phyloP scores from a whole-genome alignment of 2,888 invertebrate species.

The Sarcophaga rosellei region DNA sequence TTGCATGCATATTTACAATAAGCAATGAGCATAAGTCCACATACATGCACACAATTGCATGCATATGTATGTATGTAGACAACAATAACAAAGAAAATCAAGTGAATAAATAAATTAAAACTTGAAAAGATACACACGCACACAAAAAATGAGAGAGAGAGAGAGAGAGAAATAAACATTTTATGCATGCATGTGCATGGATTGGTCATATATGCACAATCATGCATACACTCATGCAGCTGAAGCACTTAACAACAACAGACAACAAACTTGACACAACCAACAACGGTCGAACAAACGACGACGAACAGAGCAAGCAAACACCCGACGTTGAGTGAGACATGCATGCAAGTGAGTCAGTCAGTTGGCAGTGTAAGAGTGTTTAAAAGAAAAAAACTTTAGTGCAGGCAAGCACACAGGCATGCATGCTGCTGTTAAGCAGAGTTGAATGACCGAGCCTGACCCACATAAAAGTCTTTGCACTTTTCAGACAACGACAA shows the following conservation, averaged over 20 bases:
- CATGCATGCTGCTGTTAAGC: conserved; percentile 35
- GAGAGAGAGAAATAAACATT: too few species aligned
- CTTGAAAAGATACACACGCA: neutral
- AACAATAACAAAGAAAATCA: conserved; percentile 18
- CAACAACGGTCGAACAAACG: conserved; percentile 13
- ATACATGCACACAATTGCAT: too few species aligned
- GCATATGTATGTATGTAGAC: too few species aligned
- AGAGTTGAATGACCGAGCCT: conserved; percentile 83
- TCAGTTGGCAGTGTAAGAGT: neutral
- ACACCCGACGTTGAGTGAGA: conserved; percentile 33
- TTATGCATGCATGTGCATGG: too few species aligned
- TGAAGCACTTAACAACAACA: neutral
- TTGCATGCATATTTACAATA: neutral
- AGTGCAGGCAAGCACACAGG: neutral
- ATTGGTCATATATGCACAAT: neutral
- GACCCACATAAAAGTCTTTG: conserved; percentile 87
- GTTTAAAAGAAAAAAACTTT: neutral
- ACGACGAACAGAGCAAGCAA: neutral
- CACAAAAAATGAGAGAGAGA: neutral
- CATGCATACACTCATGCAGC: neutral
- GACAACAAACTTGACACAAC: conserved; percentile 28
- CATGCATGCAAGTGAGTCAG: neutral
- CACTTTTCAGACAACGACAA: conserved; percentile 77
- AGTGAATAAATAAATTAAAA: conserved; percentile 3
- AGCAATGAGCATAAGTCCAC: too few species aligned